Evolutionary conservation across 2,113 vertebrate species (phyloP).

Genomic region (Pipra filicauda): DNA sequence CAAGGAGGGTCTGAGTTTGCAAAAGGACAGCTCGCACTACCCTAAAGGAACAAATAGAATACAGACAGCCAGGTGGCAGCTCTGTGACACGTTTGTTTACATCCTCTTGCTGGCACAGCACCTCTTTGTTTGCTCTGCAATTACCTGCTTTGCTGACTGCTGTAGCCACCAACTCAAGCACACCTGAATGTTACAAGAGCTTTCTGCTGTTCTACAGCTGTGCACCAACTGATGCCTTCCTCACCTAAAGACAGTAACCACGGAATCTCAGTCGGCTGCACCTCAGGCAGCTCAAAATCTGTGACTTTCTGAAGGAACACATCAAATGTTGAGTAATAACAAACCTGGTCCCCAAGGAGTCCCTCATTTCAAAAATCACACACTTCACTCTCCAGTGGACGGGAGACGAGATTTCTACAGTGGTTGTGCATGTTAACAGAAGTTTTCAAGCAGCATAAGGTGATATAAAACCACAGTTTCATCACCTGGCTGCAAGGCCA

Average conservation of each 20-base stretch:
- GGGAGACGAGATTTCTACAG: neutral
- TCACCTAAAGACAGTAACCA: neutral
- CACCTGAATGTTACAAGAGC: neutral
- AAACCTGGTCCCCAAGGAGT: neutral
- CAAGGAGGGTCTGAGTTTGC: neutral
- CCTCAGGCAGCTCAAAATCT: neutral
- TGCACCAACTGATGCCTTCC: neutral
- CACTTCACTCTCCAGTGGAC: neutral
- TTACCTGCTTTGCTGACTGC: neutral
- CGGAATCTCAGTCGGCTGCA: accelerated
- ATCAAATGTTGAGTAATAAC: neutral
- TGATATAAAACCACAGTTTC: neutral
- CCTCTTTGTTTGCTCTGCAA: neutral
- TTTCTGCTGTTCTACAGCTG: neutral
- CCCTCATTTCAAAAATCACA: neutral
- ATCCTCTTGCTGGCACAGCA: neutral
- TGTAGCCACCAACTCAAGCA: accelerated
- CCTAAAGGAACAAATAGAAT: neutral
- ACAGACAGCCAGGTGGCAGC: neutral
- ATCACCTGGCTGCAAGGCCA: neutral
- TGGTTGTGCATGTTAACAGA: neutral
- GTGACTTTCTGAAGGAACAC: neutral
- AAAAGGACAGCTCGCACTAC: neutral
- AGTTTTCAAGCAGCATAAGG: neutral
- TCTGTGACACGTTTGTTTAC: neutral